These are phyloP conservation scores for Gila orcuttii DNA, from an alignment of 2,113 vertebrate species.

Conservation along the genomic window DNA sequence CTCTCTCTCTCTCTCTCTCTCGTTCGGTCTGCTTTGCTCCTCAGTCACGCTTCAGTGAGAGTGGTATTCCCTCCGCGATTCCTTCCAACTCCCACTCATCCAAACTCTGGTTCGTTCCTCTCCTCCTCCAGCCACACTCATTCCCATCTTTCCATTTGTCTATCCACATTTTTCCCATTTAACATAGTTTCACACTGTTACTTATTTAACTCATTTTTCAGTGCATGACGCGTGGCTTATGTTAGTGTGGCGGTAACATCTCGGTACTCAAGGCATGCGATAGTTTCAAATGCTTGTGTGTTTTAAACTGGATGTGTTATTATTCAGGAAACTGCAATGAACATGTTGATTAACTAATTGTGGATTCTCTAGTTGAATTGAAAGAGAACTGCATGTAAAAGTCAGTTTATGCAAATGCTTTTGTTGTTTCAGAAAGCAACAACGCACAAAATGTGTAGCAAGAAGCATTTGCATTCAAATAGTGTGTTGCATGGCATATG, in stretches of 20 bases:
- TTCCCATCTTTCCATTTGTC: background rate
- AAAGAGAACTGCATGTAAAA: background rate
- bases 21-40: slow-evolving; percentile 39
- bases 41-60: slow-evolving; percentile 42
- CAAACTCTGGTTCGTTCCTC: background rate
- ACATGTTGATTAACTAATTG: background rate
- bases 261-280: background rate
- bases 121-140: slow-evolving; percentile 14
- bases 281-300: background rate
- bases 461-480: background rate
- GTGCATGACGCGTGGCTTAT: background rate
- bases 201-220: background rate
- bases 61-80: slow-evolving; percentile 32
- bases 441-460: background rate
- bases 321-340: background rate
- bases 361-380: background rate
- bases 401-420: background rate
- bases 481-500: background rate
- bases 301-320: background rate
- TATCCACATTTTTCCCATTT: background rate
- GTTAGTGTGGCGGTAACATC: background rate
- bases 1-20: background rate
- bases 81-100: slow-evolving; percentile 33
- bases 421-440: background rate
- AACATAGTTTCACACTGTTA: background rate